Conservation (phyloP, 1,140 invertebrate species). For the Trachymyrmex cornetzi region DNA sequence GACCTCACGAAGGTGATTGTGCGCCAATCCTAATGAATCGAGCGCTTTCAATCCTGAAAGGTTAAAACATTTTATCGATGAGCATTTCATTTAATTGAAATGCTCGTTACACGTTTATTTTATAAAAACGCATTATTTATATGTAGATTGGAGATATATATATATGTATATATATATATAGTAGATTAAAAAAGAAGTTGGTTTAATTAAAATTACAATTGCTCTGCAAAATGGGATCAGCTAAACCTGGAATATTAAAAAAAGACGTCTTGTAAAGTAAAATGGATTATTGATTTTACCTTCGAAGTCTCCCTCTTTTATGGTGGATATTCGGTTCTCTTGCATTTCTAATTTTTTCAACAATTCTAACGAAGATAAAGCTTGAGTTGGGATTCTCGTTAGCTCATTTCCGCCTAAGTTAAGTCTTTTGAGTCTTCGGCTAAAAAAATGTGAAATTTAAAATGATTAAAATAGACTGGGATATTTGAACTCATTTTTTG, state of each 20-base stretch:
- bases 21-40: conserved; percentile 93
- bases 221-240: not conserved
- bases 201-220: conserved; percentile 33
- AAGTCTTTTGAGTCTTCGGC: conserved; percentile 92
- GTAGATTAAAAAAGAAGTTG: conserved; percentile 11
- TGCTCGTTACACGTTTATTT: conserved; percentile 28
- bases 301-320: conserved; percentile 93
- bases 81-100: conserved; percentile 47
- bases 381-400: conserved; percentile 91
- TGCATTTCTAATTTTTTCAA: conserved; percentile 95
- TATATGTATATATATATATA: not conserved
- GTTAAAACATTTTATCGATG: conserved; percentile 56
- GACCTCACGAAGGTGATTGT: conserved; percentile 93
- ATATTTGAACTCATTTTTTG: not conserved
- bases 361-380: conserved; percentile 92
- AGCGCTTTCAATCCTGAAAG: conserved; percentile 91
- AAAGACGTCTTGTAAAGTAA: not conserved
- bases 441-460: conserved; percentile 82
- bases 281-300: conserved; percentile 87
- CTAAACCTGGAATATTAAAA: not conserved
- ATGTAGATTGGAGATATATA: not conserved
- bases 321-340: conserved; percentile 93
- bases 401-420: conserved; percentile 95
- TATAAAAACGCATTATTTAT: conserved; percentile 39
- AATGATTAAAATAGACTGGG: not conserved